Base-by-base conservation (phyloP, 1,140 invertebrate species). In the Bombus confusus region DNA sequence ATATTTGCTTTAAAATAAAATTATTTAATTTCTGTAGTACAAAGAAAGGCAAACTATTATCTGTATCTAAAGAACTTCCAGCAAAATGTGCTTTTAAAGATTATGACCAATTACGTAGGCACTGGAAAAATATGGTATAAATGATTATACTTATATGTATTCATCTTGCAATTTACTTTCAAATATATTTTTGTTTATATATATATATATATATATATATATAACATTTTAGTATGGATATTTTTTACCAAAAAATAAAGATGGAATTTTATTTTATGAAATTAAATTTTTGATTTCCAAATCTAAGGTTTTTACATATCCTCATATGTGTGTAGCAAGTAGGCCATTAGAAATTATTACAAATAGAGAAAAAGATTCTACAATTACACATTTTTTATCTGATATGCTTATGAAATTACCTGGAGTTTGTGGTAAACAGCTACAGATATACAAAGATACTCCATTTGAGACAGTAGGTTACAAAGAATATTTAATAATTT, bases 71-170 rank as follows among this genome's bases (percentile, higher is more conserved):
- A 83, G 66, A 82, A 31, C 84, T 94, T 71, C 93, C 93, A 52
- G 3, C 74, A 31, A 80, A 31, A 15, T 85, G 91, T 87, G 31
- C 83, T 12, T 95, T 93, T 75, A 87, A 89, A 66, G 86, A 87
- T 88, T 95, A 94, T 64, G 83, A 92, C 28, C 91, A 94, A 13
- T 59, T 95, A 39, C 89, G 93, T 31, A 90, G 91, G 73, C 92
- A 95, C 81, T 95, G 94, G 94, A 94, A 93, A 88, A 94, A 95
- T 87, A 94, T 93, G 91, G 94, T 95, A 72, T 77, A 25, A 47
- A 66, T 22, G 52, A 52, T 1, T 6, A 52, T 22, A 52, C 5
- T 5, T 57, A 1, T 25, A 34, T 25, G 43, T 43, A 59, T 37
- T 34, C 68, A 37, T 64, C 39, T n/a, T 57, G 0, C 18, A 68